These are phyloP conservation scores for Pterocles gutturalis DNA, from an alignment of 2,113 vertebrate genomes.

Conservation along the genomic window DNA sequence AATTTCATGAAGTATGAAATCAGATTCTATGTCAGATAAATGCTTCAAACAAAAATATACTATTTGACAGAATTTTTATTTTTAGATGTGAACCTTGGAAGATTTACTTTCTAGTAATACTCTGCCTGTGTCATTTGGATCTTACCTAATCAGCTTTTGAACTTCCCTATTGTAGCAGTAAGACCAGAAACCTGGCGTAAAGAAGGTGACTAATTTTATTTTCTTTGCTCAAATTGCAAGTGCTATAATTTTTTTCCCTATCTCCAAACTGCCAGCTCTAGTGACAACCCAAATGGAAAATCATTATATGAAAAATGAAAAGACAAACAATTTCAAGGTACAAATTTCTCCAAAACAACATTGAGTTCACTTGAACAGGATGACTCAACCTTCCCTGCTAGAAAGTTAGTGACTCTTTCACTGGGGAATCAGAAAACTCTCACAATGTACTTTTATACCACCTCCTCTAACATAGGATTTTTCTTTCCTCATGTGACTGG, in stretches of 20 bases:
- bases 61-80: neutral
- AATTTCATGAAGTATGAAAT: neutral
- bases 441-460: neutral
- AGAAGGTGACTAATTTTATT: neutral
- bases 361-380: neutral
- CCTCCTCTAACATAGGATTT: neutral
- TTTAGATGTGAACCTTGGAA: neutral
- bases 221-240: neutral
- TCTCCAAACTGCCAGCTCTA: neutral
- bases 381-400: slow-evolving; percentile 1
- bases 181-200: neutral
- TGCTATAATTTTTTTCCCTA: neutral
- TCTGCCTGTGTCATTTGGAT: neutral
- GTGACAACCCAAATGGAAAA: neutral
- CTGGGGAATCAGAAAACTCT: neutral
- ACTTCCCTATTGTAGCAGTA: neutral
- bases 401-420: neutral
- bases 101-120: neutral
- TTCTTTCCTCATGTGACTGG: neutral
- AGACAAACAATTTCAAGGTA: neutral
- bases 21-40: neutral
- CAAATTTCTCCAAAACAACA: slow-evolving; percentile 14
- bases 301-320: neutral
- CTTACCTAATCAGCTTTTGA: neutral
- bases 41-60: neutral